phyloP scores from a whole-genome alignment of 2,113 vertebrate genomes.

The Podocnemis expansa region DNA sequence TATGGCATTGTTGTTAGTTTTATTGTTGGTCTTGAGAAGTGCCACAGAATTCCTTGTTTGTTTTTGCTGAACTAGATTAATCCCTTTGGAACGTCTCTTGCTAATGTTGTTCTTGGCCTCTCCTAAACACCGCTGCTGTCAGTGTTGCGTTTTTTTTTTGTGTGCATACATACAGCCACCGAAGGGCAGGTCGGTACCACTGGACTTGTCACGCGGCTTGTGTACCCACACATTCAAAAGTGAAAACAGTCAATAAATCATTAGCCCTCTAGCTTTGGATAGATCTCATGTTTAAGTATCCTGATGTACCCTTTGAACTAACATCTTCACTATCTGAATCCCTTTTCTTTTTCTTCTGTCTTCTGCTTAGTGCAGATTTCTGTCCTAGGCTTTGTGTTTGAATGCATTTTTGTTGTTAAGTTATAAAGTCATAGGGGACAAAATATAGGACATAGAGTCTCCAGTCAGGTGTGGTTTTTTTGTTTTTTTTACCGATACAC shows the following conservation, averaged over 20 bases:
- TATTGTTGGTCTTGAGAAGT: too few relatives aligned
- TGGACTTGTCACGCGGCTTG: neutral
- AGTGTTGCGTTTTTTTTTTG: neutral
- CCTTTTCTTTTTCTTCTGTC: neutral
- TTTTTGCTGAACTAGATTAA: too few relatives aligned
- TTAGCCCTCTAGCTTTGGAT: fast-evolving
- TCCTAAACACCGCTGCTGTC: neutral
- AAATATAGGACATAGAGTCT: neutral
- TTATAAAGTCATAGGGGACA: neutral
- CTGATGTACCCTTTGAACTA: neutral
- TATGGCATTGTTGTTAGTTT: too few relatives aligned
- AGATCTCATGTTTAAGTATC: fast-evolving
- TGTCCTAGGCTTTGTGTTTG: neutral
- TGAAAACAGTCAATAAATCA: neutral
- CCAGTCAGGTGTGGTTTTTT: neutral
- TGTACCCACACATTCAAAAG: neutral
- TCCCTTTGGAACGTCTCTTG: too few relatives aligned
- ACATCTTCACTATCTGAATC: neutral
- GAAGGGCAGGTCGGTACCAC: neutral
- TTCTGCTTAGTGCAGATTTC: neutral
- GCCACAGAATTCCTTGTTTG: too few relatives aligned
- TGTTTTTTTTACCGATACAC: neutral
- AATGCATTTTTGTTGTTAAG: neutral
- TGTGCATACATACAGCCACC: neutral
- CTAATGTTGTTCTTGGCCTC: neutral